Percentiles rank a stretch among this genome's conserved stretches.
Evolutionary conservation across 2,797 vertebrate species (phyloP).

Genomic region (Coccyzus lansbergi): DNA sequence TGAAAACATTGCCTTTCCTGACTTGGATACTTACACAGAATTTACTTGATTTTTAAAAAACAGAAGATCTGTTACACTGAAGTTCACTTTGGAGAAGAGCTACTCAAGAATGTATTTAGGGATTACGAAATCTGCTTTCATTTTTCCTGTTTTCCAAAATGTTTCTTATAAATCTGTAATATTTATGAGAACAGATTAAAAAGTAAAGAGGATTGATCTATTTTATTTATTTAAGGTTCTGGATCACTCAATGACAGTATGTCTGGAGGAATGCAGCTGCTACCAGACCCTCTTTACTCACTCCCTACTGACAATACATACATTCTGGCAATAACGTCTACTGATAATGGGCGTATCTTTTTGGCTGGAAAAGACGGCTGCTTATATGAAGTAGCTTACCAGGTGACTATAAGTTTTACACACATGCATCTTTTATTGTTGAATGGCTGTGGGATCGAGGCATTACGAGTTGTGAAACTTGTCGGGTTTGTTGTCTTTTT

Average conservation of each 20-base stretch:
- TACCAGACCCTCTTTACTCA: conserved; percentile 95
- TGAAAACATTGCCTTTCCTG: not conserved
- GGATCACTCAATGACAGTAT: conserved; percentile 91
- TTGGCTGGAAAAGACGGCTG: conserved; percentile 97
- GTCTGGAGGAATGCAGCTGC: conserved; percentile 93
- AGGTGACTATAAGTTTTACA: conserved; percentile 66
- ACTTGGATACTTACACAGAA: not conserved
- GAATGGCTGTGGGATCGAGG: not conserved
- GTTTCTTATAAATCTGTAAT: not conserved
- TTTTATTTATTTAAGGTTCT: conserved; percentile 43
- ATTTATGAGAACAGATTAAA: not conserved
- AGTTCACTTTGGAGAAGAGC: not conserved
- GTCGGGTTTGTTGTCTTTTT: not conserved
- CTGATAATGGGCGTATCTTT: conserved; percentile 92
- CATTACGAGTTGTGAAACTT: not conserved
- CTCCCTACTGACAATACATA: conserved; percentile 97
- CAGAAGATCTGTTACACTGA: not conserved
- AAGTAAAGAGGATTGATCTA: not conserved
- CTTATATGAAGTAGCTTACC: conserved; percentile 96
- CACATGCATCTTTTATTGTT: not conserved
- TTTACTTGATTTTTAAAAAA: not conserved
- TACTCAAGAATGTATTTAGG: not conserved
- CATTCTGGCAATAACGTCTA: conserved; percentile 90
- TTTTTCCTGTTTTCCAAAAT: not conserved
- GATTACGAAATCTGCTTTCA: not conserved